Percentiles rank a stretch among this genome's conserved stretches.
These are phyloP conservation scores for Phainopepla nitens DNA, from an alignment of 2,113 vertebrate genomes.

Conservation along the genomic window DNA sequence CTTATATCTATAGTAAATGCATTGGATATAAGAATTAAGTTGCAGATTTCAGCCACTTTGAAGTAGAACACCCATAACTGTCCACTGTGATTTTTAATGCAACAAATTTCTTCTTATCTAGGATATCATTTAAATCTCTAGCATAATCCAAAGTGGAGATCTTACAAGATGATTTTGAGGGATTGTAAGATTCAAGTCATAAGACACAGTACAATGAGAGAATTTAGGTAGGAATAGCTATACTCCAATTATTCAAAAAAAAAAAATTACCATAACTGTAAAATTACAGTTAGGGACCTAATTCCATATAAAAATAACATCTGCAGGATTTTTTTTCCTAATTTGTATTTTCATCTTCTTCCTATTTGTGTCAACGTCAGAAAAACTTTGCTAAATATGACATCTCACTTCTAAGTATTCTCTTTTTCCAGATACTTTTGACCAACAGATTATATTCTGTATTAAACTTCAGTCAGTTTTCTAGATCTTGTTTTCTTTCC, in stretches of 20 bases:
- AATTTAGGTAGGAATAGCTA: background rate
- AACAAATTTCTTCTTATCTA: background rate
- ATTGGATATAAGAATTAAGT: background rate
- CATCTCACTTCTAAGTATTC: background rate
- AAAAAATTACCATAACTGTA: no score
- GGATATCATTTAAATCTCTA: background rate
- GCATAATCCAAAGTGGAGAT: background rate
- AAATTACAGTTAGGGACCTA: no score
- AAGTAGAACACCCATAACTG: background rate
- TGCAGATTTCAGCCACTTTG: background rate
- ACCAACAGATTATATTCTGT: background rate
- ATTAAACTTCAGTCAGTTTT: background rate
- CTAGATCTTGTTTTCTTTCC: background rate
- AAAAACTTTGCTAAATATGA: background rate
- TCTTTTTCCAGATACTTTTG: background rate
- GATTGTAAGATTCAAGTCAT: fast-evolving
- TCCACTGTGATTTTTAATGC: background rate
- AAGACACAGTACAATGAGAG: background rate
- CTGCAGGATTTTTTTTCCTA: background rate
- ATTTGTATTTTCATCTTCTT: background rate
- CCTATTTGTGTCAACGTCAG: background rate
- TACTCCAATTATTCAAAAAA: background rate
- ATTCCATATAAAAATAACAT: background rate
- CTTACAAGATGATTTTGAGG: background rate
- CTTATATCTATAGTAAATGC: background rate